These are phyloP conservation scores for Pipa parva DNA, from an alignment of 2,113 vertebrate genomes.

Conservation along the genomic window DNA sequence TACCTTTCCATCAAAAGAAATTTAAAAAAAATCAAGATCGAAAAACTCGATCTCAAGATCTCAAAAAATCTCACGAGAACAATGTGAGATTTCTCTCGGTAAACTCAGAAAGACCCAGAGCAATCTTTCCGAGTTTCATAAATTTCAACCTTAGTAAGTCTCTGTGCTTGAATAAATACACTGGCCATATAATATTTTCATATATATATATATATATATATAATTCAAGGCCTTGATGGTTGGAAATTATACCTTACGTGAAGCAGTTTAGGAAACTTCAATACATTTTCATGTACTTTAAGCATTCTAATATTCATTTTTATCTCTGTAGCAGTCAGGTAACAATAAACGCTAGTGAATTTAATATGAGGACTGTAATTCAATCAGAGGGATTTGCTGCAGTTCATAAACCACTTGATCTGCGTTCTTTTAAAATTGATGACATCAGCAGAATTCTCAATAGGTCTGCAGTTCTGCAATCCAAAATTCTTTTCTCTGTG, in stretches of 20 bases:
- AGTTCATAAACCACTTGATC: slow-evolving; percentile 34
- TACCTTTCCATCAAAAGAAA: too few species aligned
- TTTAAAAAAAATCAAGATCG: too few species aligned
- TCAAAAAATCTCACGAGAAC: too few species aligned
- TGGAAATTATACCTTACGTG: slow-evolving; percentile 27
- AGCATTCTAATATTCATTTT: slow-evolving; percentile 41
- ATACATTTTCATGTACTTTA: slow-evolving; percentile 40
- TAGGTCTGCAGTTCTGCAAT: slow-evolving; percentile 23
- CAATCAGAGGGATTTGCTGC: slow-evolving; percentile 34
- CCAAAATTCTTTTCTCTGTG: slow-evolving; percentile 19
- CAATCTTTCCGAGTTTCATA: too few species aligned
- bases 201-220: too few species aligned
- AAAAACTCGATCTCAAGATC: too few species aligned
- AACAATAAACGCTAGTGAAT: slow-evolving; percentile 36
- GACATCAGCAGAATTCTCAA: slow-evolving; percentile 26
- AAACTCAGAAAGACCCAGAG: too few species aligned
- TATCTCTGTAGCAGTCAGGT: slow-evolving; percentile 34
- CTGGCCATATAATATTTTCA: too few species aligned
- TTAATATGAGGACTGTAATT: slow-evolving; percentile 37
- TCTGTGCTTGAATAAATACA: slow-evolving; percentile 10
- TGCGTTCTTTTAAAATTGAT: slow-evolving; percentile 31
- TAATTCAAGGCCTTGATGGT: slow-evolving; percentile 8
- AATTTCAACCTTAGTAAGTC: too few species aligned
- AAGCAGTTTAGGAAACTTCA: slow-evolving; percentile 29
- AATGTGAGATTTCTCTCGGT: too few species aligned